Conservation (phyloP, 2,797 vertebrate species). For the Mormyrops boulengeri region DNA sequence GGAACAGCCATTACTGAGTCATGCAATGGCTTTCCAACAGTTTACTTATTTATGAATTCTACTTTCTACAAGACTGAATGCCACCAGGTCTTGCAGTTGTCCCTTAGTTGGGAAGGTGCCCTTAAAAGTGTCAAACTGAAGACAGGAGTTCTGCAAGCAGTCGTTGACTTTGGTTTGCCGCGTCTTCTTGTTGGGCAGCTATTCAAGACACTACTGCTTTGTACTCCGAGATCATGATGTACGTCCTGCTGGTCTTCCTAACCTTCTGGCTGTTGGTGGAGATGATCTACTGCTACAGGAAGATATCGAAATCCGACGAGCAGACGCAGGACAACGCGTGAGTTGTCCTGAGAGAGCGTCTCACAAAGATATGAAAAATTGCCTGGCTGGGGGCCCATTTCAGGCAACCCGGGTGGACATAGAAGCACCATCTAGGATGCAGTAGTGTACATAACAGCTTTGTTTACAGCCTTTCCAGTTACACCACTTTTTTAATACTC, state of each 20-base stretch:
- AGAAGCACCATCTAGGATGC: not conserved
- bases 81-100: not conserved
- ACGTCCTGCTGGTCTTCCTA: constrained; percentile 90
- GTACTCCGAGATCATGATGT: constrained; percentile 98
- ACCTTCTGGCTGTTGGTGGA: constrained; percentile 95
- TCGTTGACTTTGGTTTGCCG: not conserved
- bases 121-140: not conserved
- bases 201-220: constrained; percentile 71
- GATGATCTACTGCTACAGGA: constrained; percentile 98
- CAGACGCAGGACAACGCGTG: constrained; percentile 81
- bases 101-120: not conserved
- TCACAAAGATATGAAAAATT: not conserved
- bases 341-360: constrained; percentile 52
- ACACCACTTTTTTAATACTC: not conserved
- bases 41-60: not conserved
- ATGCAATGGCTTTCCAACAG: not conserved
- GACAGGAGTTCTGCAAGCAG: not conserved
- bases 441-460: not conserved
- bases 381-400: not conserved
- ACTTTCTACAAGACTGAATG: not conserved
- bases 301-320: constrained; percentile 92
- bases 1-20: not conserved
- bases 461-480: not conserved
- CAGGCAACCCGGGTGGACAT: not conserved
- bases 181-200: constrained; percentile 54